Evolutionary conservation across 1,140 invertebrate species (phyloP).

Genomic region (Battus philenor): DNA sequence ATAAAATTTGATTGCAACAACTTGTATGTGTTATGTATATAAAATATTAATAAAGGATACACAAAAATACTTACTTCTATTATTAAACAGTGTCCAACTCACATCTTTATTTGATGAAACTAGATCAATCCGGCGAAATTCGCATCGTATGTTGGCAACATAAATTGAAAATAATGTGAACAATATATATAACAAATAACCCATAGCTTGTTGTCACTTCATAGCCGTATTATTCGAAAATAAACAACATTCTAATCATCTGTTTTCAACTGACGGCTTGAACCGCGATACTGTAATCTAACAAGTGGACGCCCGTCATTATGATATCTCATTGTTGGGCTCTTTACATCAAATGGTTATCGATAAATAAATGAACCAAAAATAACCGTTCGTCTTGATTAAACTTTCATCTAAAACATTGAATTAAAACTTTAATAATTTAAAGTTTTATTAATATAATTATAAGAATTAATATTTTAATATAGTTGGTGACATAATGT

Average conservation of each 20-base stretch:
- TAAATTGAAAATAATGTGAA: constrained; percentile 1
- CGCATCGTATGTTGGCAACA: constrained; percentile 10
- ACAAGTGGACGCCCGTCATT: constrained; percentile 3
- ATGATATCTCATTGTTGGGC: constrained; percentile 15
- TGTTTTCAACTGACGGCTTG: constrained; percentile 1
- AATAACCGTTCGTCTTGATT: too few species aligned
- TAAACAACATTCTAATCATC: not conserved
- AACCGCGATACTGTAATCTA: constrained; percentile 4
- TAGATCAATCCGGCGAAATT: constrained; percentile 19
- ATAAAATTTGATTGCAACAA: too few species aligned
- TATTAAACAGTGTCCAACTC: constrained; percentile 28
- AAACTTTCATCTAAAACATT: too few species aligned
- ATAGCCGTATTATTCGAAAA: too few species aligned
- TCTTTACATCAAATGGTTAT: constrained; percentile 4
- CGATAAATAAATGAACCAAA: constrained; percentile 21
- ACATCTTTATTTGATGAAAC: constrained; percentile 23
- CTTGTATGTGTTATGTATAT: too few species aligned
- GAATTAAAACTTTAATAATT: too few species aligned
- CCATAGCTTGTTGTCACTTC: too few species aligned
- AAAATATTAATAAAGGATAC: too few species aligned
- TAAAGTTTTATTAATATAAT: too few species aligned
- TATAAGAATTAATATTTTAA: too few species aligned
- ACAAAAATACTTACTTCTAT: constrained; percentile 41
- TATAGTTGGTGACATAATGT: too few species aligned
- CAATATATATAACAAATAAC: too few species aligned